Base-by-base conservation (phyloP, 2,888 invertebrate species). In the Ommatoiulus sabulosus region DNA sequence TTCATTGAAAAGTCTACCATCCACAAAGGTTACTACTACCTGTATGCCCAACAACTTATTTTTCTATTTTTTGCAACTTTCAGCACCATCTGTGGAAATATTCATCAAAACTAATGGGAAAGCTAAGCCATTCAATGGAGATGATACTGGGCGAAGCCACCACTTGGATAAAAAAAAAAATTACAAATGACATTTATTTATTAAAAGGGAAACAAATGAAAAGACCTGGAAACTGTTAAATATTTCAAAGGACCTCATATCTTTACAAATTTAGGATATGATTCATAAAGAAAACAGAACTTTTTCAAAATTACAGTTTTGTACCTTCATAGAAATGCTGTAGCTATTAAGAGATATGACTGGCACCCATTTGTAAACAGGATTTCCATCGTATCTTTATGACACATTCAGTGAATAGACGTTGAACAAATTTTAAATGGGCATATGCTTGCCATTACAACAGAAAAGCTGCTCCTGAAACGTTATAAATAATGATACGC, bases 391-490 rank as follows among this genome's bases (percentile, higher is more conserved):
- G 6, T 6, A 6, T n/a, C 20, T 20, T 20, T 10, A 72, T 10
- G 24, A 72, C 7, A 52, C 10, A 52, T 52, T 52, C 52, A 52
- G 52, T 12, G 24, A 20, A 72, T 72, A 24, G 20, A 72, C 24
- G 10, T 72, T 15, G 15, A 72, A 24, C 72, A 72, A 20, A 24
- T 20, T 20, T 72, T 24, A 72, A 72, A 72, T 72, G 72, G 72
- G 8, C 72, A 72, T 24, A 3, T 72, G 20, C 10, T 72, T 5
- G 72, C 72, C 72, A 20, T 24, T 8, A 72, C 20, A 24, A 72
- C 20, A 72, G 24, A 72, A 72, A 72, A 72, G 72, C 72, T 72
- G 72, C 72, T 72, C 72, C 72, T 24, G 72, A 72, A 72, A 72
- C 72, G 72, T 72, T 72, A 72, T 72, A 72, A 72, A 72, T 72